Evolutionary conservation across 2,888 invertebrate genomes (phyloP), one percentile per base, ranked within the genome.

Genomic region (Seira musarum): DNA sequence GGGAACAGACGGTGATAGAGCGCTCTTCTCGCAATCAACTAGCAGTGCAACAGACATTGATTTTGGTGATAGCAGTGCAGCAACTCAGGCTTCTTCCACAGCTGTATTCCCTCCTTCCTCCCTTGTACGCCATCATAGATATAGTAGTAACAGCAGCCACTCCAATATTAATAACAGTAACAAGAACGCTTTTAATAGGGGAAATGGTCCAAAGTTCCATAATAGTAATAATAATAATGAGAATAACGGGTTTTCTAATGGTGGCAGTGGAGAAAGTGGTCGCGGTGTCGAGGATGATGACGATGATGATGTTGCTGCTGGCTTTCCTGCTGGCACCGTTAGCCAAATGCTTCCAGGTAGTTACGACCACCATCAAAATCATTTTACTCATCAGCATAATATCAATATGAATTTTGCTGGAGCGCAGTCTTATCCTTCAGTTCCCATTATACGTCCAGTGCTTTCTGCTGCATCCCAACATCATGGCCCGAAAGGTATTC

Each of bases 341-440:
- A 73, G 64, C 49, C 46, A 21, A 17, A n/a, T 25, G 15, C 64
- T 25, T 66, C 67, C 68, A 68, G 63, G 68, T 68, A 30, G 61
- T 71, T 73, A 73, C 35, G 73, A 68, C 17, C 63, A 72, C 67
- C 64, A 72, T 73, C 61, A 70, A 53, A 53, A 53, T 53, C 53
- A 53, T 53, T 53, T 53, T 53, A 3, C 53, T 69, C 80, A 82
- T 68, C 73, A 70, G 17, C 63, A 78, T 70, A 81, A 72, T 65
- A 81, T 77, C 49, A 84, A 83, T 72, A 83, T 84, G 83, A 84
- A 82, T 77, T 67, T 79, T 22, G 80, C 83, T 53, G 65, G 61
- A 70, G 40, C 46, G 19, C 21, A 15, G 1, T 17, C 61, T 35
- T 81, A 64, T 49, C 76, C 72, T 53, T 21, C 72, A 61, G 72